Base-by-base conservation (phyloP, 2,797 vertebrate species). In the Eleutherodactylus coqui region DNA sequence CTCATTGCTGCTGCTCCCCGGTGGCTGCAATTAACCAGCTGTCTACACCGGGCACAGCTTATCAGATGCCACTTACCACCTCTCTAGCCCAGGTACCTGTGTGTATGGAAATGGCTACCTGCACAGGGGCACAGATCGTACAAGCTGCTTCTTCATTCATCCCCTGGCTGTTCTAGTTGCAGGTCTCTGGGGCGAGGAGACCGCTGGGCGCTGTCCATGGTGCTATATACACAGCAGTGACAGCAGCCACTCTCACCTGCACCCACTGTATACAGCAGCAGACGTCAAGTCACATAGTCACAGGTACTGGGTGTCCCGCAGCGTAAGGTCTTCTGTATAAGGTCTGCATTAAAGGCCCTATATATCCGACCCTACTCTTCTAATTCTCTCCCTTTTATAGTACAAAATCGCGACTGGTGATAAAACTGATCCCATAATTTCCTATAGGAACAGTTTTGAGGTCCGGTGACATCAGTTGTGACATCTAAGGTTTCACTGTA, bases 121-220 rank as follows among this genome's bases (percentile, higher is more conserved):
- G 83, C 60, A 32, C 53, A 19, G n/a, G 5, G 11, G 16, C 72
- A 41, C 34, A 41, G 36, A 7, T 41, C 32, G 36, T 49, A 36
- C 49, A 34, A n/a, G n/a, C 43, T 7, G 77, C 49, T 45, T 1
- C 47, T 19, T 36, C 43, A 0, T 3, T 41, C 29, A 38, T 49
- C 34, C 81, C 34, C 14, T 21, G 16, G 4, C 53, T 41, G 36
- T 13, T 29, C 6, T 2, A 34, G 24, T 38, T 13, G n/a, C 47
- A 60, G 34, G 73, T 67, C 16, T 10, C 34, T 36, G 45, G 51
- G 9, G 32, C 14, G 53, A 36, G 27, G 19, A 75, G 45, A 27
- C 11, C 16, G 91, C 89, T 87, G 91, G 92, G 93, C 93, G 96
- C 97, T 98, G 97, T 98, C 97, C 97, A 95, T 97, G 97, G 97